Base-by-base conservation (phyloP, 2,797 vertebrate genomes). In the Epinephelus coioides region DNA sequence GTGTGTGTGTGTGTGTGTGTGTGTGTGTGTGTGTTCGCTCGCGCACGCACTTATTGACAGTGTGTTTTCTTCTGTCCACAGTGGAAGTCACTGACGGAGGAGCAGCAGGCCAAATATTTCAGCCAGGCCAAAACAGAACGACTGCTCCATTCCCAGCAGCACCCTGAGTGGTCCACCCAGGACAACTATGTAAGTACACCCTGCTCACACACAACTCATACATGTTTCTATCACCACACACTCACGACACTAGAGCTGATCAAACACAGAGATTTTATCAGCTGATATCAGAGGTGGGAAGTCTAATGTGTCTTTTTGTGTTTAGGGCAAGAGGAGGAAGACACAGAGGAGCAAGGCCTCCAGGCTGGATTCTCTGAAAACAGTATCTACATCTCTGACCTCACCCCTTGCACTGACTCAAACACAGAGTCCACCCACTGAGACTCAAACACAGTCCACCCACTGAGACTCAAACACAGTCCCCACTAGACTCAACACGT, bases 101-200 rank as follows among this genome's bases (percentile, higher is more conserved):
- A 74, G 44, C 27, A 66, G n/a, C 15, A 74, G 11, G n/a, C 11
- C 7, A 59, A n/a, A 27, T 74, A 66, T 50, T 59, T n/a, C 2
- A 30, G 50, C 10, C 14, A 74, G 11, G 70, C 70, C 3, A 3
- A 49, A 3, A 27, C 2, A 5, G 38, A 44, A 40, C 55, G 11
- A 9, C 11, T 1, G 66, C 21, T 46, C 4, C 66, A 69, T 11
- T 5, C 18, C 4, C 23, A n/a, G 25, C 25, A 7, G 7, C 12
- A 65, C 27, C 62, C 62, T 15, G 2, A 34, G 11, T 65, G 62
- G 62, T 30, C 62, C 13, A 19, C 18, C 46, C n/a, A 5, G 0
- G 13, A 57, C 4, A 74, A 66, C 19, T 74, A 74, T 34, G 72
- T 74, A 74, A 7, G 53, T 50, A 27, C n/a, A 66, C 25, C 1